phyloP scores from a whole-genome alignment of 2,113 vertebrate species.

The Athene cunicularia region DNA sequence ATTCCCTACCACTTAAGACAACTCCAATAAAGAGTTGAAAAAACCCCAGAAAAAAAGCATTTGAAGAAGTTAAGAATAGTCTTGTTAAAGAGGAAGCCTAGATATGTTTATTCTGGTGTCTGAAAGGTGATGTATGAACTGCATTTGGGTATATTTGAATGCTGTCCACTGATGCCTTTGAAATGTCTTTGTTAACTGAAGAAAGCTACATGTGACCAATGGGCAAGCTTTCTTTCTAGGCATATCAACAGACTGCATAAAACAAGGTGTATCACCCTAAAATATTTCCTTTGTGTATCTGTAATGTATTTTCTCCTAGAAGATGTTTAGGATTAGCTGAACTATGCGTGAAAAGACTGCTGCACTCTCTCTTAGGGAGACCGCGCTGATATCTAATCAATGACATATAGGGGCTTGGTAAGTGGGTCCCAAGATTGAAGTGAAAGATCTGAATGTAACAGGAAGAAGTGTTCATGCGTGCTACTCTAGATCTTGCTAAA shows the following conservation, averaged over 20 bases:
- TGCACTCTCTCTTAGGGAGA: too few relatives aligned
- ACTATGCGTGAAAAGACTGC: background rate
- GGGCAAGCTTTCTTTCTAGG: background rate
- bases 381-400: background rate
- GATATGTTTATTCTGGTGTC: background rate
- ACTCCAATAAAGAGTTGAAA: background rate
- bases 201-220: background rate
- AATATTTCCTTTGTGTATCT: background rate
- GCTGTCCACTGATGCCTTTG: background rate
- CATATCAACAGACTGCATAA: background rate
- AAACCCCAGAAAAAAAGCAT: background rate
- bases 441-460: background rate
- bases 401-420: background rate
- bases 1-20: background rate
- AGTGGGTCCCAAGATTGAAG: background rate
- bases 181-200: background rate
- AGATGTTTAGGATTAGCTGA: background rate
- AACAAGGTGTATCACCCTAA: background rate
- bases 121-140: background rate
- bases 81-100: background rate
- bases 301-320: background rate
- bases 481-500: background rate
- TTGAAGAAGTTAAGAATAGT: background rate
- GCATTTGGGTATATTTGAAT: background rate
- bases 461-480: background rate